Percentiles rank a stretch among this genome's conserved stretches.
Conservation (phyloP, 1,140 invertebrate genomes). For the Maniola jurtina region DNA sequence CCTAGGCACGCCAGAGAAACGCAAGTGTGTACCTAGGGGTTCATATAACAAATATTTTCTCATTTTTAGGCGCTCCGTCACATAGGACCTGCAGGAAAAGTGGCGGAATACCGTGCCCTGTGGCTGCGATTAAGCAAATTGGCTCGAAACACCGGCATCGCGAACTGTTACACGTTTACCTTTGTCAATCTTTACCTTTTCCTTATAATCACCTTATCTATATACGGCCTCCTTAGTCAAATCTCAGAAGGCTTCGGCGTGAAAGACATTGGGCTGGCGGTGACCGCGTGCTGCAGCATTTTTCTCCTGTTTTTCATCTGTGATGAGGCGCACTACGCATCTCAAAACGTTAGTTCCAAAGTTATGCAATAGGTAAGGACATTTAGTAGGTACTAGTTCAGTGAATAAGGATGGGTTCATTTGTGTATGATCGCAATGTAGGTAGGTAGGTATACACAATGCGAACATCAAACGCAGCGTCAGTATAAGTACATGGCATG, state of each 20-base stretch:
- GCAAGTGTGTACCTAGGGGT: too few relatives aligned
- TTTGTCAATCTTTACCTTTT: slow-evolving; percentile 83
- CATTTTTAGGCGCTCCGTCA: slow-evolving; percentile 80
- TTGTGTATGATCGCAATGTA: too few relatives aligned
- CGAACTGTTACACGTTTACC: slow-evolving; percentile 81
- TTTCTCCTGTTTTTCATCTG: slow-evolving; percentile 83
- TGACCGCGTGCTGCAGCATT: slow-evolving; percentile 82
- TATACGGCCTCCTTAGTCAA: slow-evolving; percentile 84
- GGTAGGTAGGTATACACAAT: too few relatives aligned
- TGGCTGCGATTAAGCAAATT: slow-evolving; percentile 83
- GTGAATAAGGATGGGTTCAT: too few relatives aligned
- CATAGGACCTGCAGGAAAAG: slow-evolving; percentile 81
- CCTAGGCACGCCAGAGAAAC: too few relatives aligned
- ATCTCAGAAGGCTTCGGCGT: slow-evolving; percentile 83
- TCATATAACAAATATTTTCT: not conserved
- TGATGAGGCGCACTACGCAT: slow-evolving; percentile 84
- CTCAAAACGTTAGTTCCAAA: slow-evolving; percentile 74
- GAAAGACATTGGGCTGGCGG: slow-evolving; percentile 82
- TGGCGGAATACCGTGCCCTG: slow-evolving; percentile 82
- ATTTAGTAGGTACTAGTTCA: too few relatives aligned
- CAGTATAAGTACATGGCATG: too few relatives aligned
- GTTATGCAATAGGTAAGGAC: too few relatives aligned
- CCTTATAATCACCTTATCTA: slow-evolving; percentile 83
- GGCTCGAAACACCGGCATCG: slow-evolving; percentile 81
- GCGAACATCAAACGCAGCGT: too few relatives aligned